phyloP scores from a whole-genome alignment of 2,888 invertebrate species.

The Lottia scabra region DNA sequence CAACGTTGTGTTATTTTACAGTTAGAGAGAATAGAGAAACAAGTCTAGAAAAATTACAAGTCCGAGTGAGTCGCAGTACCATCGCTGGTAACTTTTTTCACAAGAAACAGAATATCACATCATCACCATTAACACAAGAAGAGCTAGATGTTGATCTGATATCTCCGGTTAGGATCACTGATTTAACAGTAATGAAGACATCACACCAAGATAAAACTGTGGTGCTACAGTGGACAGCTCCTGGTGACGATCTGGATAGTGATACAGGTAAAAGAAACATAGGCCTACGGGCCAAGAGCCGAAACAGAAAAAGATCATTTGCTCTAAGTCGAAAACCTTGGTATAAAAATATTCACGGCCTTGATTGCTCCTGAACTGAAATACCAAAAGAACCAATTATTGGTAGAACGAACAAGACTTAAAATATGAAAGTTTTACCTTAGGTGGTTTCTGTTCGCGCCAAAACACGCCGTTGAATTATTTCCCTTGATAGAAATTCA shows the following conservation, averaged over 20 bases:
- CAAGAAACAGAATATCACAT: conserved; percentile 7
- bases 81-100: conserved; percentile 13
- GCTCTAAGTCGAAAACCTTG: no score
- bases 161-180: conserved; percentile 46
- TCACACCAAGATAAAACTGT: conserved; percentile 36
- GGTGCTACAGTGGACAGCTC: conserved; percentile 48
- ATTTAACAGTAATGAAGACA: conserved; percentile 42
- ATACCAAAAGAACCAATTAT: no score
- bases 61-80: conserved; percentile 2
- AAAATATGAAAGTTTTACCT: no score
- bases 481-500: no score
- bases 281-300: no score
- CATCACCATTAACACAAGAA: not conserved
- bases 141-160: conserved; percentile 23
- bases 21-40: not conserved
- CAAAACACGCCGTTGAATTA: no score
- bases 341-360: no score
- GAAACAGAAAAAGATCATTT: no score
- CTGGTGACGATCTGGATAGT: conserved; percentile 49
- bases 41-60: not conserved
- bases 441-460: no score
- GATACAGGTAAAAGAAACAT: conserved; percentile 40
- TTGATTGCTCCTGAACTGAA: no score
- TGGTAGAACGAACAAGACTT: no score
- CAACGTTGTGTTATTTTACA: no score